Conservation (phyloP, 1,140 invertebrate genomes). For the Pararge aegeria region DNA sequence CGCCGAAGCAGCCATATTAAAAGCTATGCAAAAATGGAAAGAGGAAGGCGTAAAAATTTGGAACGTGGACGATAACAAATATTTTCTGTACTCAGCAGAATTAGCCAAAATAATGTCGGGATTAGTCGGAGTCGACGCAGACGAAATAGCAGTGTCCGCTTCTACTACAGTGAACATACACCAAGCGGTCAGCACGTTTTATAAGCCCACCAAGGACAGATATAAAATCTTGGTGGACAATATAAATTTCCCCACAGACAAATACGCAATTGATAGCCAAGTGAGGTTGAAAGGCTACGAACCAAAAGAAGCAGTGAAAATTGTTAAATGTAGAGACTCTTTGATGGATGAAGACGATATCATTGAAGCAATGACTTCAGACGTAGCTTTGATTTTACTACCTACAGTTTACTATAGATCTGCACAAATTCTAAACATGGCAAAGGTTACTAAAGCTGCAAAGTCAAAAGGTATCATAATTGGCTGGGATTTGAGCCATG, state of each 20-base stretch:
- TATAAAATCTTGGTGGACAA: conserved; percentile 65
- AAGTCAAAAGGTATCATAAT: conserved; percentile 50
- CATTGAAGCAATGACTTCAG: conserved; percentile 58
- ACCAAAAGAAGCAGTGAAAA: conserved; percentile 54
- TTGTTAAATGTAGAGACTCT: conserved; percentile 40
- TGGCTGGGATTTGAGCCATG: conserved; percentile 67
- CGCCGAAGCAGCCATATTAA: conserved; percentile 42
- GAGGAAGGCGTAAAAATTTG: conserved; percentile 56
- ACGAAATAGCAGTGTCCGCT: conserved; percentile 50
- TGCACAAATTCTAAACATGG: conserved; percentile 61
- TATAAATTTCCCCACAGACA: conserved; percentile 64
- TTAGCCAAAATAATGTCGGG: conserved; percentile 58
- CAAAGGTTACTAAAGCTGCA: conserved; percentile 50
- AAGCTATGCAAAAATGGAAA: conserved; percentile 54
- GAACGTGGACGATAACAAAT: conserved; percentile 51
- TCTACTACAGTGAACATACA: conserved; percentile 60
- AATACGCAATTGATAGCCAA: conserved; percentile 64
- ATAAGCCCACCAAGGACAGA: conserved; percentile 50
- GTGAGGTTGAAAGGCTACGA: conserved; percentile 53
- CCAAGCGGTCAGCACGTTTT: conserved; percentile 60
- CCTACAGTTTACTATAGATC: conserved; percentile 61
- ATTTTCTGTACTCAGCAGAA: conserved; percentile 45
- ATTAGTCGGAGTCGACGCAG: conserved; percentile 44
- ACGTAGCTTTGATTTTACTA: conserved; percentile 53
- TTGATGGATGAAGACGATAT: conserved; percentile 56